phyloP scores from a whole-genome alignment of 2,113 vertebrate species.

The Uropsilus gracilis region DNA sequence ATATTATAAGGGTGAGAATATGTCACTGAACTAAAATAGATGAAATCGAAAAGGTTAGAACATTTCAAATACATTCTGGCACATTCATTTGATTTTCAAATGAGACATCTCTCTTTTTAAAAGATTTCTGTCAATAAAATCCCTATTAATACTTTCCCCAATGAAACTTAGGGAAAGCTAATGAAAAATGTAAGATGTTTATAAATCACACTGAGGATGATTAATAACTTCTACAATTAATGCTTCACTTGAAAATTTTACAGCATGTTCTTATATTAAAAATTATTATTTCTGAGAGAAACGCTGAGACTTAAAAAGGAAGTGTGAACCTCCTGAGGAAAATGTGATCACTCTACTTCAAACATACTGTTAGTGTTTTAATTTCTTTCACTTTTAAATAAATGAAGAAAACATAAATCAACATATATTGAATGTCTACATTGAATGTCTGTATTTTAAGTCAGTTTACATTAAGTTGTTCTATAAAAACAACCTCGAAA shows the following conservation, averaged over 20 bases:
- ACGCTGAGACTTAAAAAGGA: background rate
- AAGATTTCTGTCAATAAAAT: slow-evolving; percentile 41
- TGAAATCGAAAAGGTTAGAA: background rate
- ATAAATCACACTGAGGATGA: slow-evolving; percentile 30
- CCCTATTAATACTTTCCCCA: background rate
- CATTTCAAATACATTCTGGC: background rate
- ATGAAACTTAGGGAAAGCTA: background rate
- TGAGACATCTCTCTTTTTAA: slow-evolving; percentile 10
- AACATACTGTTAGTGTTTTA: background rate
- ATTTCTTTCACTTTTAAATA: background rate
- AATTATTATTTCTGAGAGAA: background rate
- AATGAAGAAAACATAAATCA: background rate
- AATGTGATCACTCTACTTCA: background rate
- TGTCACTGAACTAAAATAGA: background rate
- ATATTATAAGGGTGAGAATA: background rate
- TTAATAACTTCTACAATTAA: slow-evolving; percentile 13
- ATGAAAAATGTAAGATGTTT: slow-evolving; percentile 24
- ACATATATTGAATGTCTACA: background rate
- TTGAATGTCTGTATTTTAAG: no score
- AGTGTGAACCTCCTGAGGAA: background rate
- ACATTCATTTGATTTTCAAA: slow-evolving; percentile 49
- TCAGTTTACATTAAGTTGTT: no score
- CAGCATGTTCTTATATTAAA: background rate
- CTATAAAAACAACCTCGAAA: background rate
- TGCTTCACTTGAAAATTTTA: background rate